phyloP scores from a whole-genome alignment of 2,113 vertebrate genomes.

The Machaerirhynchus nigripectus region DNA sequence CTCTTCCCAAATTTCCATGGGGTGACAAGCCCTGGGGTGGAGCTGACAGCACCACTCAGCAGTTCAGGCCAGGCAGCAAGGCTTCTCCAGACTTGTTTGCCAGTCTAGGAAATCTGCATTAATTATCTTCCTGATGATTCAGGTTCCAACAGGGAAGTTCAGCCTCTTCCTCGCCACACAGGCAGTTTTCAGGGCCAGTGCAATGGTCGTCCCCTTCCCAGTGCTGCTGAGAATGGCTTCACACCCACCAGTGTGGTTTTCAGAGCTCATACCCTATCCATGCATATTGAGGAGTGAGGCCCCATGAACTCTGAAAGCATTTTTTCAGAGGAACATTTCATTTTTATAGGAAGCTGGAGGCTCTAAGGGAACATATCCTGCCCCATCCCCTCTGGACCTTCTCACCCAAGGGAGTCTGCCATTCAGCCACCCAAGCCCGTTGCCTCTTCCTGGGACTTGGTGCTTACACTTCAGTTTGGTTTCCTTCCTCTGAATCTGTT shows the following conservation, averaged over 20 bases:
- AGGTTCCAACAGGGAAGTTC: background rate
- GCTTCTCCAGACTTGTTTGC: background rate
- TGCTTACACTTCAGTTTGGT: background rate
- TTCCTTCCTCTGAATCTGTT: background rate
- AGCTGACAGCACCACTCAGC: background rate
- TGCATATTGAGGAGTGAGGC: background rate
- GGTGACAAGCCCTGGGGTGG: background rate
- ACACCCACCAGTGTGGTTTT: background rate
- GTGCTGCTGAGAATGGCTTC: background rate
- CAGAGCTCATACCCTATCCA: background rate
- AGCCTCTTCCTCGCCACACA: background rate
- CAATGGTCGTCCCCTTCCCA: background rate
- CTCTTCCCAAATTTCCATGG: background rate
- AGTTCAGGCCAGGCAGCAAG: background rate
- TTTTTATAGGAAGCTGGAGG: background rate
- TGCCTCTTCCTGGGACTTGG: background rate
- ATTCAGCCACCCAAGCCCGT: background rate
- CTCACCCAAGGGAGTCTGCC: background rate
- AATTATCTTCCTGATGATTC: background rate
- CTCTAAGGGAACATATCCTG: background rate
- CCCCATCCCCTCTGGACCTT: background rate
- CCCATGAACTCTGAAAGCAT: background rate
- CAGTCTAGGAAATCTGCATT: background rate
- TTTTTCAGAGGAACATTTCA: background rate
- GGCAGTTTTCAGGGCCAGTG: background rate